Evolutionary conservation across 2,113 vertebrate species (phyloP), one percentile per base, ranked within the genome.

Genomic region (Phrynosoma platyrhinos): DNA sequence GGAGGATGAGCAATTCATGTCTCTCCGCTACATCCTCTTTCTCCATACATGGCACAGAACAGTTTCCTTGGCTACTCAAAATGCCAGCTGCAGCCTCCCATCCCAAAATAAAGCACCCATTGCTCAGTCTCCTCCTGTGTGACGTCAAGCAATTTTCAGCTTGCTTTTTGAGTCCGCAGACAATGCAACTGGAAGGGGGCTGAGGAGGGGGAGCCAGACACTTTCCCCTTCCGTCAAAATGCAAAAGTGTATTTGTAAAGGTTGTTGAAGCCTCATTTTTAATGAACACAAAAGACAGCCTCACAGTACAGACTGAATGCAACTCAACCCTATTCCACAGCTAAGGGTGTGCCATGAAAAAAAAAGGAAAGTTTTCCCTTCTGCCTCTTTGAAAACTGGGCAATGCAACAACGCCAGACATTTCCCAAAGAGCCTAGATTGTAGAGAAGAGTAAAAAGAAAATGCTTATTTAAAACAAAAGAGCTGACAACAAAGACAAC

Each of bases 31-130:
- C 3, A 47, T 47, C 14, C 55, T 58, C 55, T 58, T 3, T 58
- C 55, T 23, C 58, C 21, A 40, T 25, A 53, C 32, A 40, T 42
- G 80, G 21, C 27, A 32, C 62, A 27, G 58, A 23, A 12, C 1
- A 66, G 36, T 64, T 25, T 66, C 58, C 13, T 47, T 68, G 81
- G 64, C 4, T 2, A 23, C 81, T 68, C 18, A 42, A 47, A 82
- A 68, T 53, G 42, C 5, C 68, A 72, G 68, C 69, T 74, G 21
- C 30, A 25, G 9, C 71, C 47, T 32, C 62, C 80, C 90, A 79
- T 74, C 21, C 27, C 40, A 23, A 68, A 55, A 90, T 83, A 47
- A 32, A 82, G 25, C 84, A 89, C 72, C 74, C 36, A 5, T 8
- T 72, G 36, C 20, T 91, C 85, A 66, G 18, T 75, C 80, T 58